Percentiles rank a stretch among this genome's conserved stretches.
Evolutionary conservation across 2,113 vertebrate species (phyloP).

Genomic region (Numenius arquata): DNA sequence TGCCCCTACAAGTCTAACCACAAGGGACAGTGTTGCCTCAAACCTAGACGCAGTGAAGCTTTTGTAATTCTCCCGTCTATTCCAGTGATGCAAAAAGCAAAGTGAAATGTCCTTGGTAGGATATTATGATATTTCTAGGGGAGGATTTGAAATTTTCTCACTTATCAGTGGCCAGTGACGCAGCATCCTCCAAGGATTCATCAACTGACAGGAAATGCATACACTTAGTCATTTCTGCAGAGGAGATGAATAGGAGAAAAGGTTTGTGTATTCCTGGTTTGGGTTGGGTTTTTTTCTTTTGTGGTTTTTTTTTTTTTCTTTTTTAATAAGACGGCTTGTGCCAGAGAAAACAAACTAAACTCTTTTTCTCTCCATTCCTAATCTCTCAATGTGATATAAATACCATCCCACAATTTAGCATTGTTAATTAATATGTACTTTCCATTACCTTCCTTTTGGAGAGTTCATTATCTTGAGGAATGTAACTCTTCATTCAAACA

Average conservation of each 20-base stretch:
- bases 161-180: neutral
- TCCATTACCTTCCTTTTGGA: slow-evolving; percentile 35
- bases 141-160: neutral
- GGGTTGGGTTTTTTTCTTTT: fast-evolving
- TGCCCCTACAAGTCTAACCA: neutral
- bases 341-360: neutral
- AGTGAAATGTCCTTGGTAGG: neutral
- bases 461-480: slow-evolving; percentile 37
- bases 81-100: neutral
- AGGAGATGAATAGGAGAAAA: neutral
- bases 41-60: neutral
- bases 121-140: neutral
- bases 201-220: neutral
- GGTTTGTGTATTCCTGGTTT: neutral
- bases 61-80: neutral
- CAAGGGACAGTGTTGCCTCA: neutral
- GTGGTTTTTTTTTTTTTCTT: neutral
- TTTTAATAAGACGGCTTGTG: neutral
- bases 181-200: neutral
- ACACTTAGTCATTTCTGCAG: neutral
- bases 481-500: slow-evolving; percentile 52
- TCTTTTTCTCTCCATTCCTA: neutral
- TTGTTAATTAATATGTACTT: slow-evolving; percentile 55
- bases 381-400: slow-evolving; percentile 4
- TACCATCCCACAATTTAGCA: neutral